These are phyloP conservation scores for Dasyprocta punctata DNA, from an alignment of 2,113 vertebrate species.

Conservation along the genomic window DNA sequence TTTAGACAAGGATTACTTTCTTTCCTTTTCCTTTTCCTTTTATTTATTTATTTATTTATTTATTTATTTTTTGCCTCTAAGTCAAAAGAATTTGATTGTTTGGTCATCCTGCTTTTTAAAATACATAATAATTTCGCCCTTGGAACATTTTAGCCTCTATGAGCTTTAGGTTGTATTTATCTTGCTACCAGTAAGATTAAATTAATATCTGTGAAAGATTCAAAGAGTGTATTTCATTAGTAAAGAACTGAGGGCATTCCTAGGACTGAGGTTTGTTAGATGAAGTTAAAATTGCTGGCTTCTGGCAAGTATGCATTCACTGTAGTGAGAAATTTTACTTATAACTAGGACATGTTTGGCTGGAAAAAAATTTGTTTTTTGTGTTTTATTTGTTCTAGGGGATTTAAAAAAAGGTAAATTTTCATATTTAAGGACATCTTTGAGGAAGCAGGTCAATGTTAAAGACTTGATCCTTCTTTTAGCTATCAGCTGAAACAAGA, in stretches of 20 bases:
- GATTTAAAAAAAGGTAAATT: neutral
- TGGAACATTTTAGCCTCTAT: neutral
- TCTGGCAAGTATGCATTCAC: neutral
- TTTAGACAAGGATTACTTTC: neutral
- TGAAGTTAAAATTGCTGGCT: neutral
- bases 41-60: too few relatives aligned
- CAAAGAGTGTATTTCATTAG: constrained; percentile 23
- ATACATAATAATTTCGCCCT: neutral
- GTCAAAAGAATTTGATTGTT: neutral
- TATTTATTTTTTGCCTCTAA: too few relatives aligned
- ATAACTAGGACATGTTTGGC: neutral
- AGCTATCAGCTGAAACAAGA: neutral
- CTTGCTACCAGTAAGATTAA: constrained; percentile 1
- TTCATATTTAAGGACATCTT: neutral
- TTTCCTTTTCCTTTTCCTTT: too few relatives aligned
- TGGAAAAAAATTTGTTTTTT: neutral
- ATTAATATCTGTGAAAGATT: constrained; percentile 20
- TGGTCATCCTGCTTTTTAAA: neutral
- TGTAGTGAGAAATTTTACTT: neutral
- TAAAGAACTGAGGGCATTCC: neutral
- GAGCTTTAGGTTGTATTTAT: constrained; percentile 30
- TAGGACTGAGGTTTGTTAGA: neutral
- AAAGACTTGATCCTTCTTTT: neutral
- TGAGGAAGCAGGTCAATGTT: neutral
- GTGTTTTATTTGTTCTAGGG: neutral